Conservation (phyloP, 2,797 vertebrate species). For the Clamator glandarius region DNA sequence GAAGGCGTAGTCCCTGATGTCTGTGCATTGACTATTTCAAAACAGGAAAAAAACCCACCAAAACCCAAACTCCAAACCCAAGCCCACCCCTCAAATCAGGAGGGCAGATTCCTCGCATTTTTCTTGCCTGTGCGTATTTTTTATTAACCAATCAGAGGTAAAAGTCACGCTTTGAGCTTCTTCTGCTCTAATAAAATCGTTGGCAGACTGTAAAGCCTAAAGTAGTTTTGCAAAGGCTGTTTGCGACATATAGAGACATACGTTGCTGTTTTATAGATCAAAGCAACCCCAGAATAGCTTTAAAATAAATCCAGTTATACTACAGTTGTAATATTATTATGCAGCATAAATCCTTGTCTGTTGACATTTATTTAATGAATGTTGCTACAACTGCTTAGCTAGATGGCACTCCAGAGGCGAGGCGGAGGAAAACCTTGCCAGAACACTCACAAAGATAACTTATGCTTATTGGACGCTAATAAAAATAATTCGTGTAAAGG, state of each 20-base stretch:
- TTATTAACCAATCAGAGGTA: background rate
- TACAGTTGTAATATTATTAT: constrained; percentile 52
- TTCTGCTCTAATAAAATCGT: background rate
- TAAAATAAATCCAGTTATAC: constrained; percentile 62
- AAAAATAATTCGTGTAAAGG: constrained; percentile 2
- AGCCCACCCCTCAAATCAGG: background rate
- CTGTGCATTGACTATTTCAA: background rate
- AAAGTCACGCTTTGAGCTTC: background rate
- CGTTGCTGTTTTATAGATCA: constrained; percentile 34
- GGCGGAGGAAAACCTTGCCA: constrained; percentile 18
- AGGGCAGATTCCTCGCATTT: background rate
- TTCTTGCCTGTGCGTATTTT: background rate
- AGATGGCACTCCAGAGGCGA: constrained; percentile 69
- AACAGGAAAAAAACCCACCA: background rate
- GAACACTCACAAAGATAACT: constrained; percentile 15
- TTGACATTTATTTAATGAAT: constrained; percentile 63
- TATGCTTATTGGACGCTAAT: background rate
- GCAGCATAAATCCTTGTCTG: constrained; percentile 57
- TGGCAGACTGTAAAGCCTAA: background rate
- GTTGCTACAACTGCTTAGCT: constrained; percentile 57
- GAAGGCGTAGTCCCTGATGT: background rate
- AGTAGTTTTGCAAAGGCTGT: background rate
- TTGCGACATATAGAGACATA: constrained; percentile 32
- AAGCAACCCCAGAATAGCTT: constrained; percentile 46
- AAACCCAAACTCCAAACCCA: background rate